A percentile compares a stretch with the other conserved stretches of the same genome.
Evolutionary conservation across 2,797 vertebrate species (phyloP).

Genomic region (Syngnathus rostellatus): DNA sequence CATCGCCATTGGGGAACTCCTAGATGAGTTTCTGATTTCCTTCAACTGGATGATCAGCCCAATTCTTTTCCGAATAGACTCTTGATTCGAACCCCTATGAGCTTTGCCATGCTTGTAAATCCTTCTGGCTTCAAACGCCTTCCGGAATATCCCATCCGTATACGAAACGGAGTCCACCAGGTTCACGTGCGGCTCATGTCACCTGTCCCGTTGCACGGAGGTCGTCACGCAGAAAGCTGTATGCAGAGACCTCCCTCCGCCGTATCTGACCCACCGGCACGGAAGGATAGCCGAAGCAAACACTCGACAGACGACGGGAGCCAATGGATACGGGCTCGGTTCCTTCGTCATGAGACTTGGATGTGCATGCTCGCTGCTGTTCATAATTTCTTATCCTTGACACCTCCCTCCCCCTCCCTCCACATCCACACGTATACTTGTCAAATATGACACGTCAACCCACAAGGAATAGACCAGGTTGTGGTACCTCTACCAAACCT

Average conservation of each 20-base stretch:
- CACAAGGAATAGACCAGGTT: conserved; percentile 51
- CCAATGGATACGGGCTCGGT: conserved; percentile 37
- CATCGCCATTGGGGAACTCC: conserved; percentile 39
- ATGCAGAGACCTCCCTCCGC: conserved; percentile 69
- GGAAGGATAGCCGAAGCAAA: conserved; percentile 76
- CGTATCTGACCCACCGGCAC: conserved; percentile 72
- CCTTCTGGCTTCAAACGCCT: too few species aligned
- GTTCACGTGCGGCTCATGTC: conserved; percentile 30
- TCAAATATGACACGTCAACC: conserved; percentile 63
- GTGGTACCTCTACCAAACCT: conserved; percentile 15
- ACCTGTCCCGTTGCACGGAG: conserved; percentile 60
- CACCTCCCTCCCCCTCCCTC: conserved; percentile 50
- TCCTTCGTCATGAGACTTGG: conserved; percentile 62
- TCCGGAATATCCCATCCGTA: background rate
- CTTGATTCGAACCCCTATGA: too few species aligned
- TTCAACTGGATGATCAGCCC: background rate
- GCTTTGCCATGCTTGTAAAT: too few species aligned
- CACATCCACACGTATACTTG: conserved; percentile 67
- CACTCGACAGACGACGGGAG: conserved; percentile 66
- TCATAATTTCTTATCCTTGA: conserved; percentile 60
- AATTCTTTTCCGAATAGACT: too few species aligned
- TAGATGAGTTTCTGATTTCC: background rate
- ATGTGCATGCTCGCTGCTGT: conserved; percentile 64
- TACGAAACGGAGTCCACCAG: background rate
- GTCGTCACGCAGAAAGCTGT: conserved; percentile 64